Evolutionary conservation across 2,797 vertebrate genomes (phyloP), one percentile per base, ranked within the genome.

Genomic region (Rhinoraja longicauda): DNA sequence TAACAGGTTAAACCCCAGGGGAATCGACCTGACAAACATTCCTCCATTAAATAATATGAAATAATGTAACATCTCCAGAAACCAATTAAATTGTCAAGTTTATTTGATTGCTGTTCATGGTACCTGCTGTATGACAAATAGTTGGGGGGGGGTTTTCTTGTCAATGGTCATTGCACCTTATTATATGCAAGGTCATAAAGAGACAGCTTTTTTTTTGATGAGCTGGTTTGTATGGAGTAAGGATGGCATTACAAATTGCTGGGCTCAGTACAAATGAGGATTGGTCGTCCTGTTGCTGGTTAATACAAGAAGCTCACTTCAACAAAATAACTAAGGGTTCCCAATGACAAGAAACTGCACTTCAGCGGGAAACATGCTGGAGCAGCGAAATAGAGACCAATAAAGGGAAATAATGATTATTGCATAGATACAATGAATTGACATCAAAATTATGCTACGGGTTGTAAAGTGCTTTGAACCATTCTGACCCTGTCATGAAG

Each of bases 391-490:
- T 57, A 53, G 26, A 59, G 81, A 59, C 10, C 21, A 57, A 2
- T 24, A 29, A 82, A 26, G 12, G 81, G 81, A 84, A 29, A 59
- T 84, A n/a, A 84, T 57, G 84, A 62, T 59, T 57, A 81, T n/a
- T 24, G 13, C 81, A 84, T 10, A 59, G 59, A 84, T 59, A 59
- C 45, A 62, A 57, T 84, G 10, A 84, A 53, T 62, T 81, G 10
- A 84, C 4, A 59, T 84, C 26, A 84, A 84, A 84, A 84, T 84
- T 84, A 84, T 53, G 84, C 81, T 53, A 57, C 13, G 84, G 81
- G 81, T 84, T 59, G 81, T 59, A n/a, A 84, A 84, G 81, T 84
- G 81, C 53, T 84, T 84, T 84, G 24, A 29, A 79, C 82, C 21
- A 57, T 26, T 45, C 39, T 82, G 24, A 84, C 53, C 26, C 62